phyloP scores from a whole-genome alignment of 2,797 vertebrate species.

The Eulemur mongoz region DNA sequence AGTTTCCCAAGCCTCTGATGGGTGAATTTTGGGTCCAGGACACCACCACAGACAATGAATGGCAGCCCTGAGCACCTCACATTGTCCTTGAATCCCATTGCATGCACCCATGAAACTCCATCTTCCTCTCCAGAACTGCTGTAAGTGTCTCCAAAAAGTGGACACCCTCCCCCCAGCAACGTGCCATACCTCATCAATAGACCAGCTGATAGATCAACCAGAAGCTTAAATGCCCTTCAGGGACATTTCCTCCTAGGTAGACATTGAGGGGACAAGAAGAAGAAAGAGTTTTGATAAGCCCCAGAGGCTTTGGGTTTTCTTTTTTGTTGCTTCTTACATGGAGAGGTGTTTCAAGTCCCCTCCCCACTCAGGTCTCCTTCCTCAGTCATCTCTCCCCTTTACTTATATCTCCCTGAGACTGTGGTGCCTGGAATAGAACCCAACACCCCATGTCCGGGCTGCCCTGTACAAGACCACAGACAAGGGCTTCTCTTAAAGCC shows the following conservation, averaged over 20 bases:
- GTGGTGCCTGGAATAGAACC: no score
- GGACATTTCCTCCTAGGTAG: no score
- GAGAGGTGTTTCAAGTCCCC: neutral
- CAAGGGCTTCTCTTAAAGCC: neutral
- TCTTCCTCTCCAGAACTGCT: neutral
- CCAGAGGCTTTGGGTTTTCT: neutral
- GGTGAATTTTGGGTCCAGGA: neutral
- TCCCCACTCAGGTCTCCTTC: no score
- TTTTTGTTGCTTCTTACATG: neutral
- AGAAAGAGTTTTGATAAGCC: neutral
- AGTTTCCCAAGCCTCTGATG: neutral
- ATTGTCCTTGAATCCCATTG: neutral
- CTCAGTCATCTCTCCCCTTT: neutral
- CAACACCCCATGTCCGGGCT: neutral
- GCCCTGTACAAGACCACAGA: neutral
- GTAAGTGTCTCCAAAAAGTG: neutral
- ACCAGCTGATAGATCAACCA: neutral
- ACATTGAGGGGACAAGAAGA: neutral
- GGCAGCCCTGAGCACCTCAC: neutral
- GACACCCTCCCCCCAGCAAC: neutral
- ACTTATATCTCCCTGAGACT: neutral
- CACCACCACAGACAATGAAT: neutral
- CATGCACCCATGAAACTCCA: neutral
- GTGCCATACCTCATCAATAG: neutral
- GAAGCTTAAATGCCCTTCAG: neutral